Percentiles rank a stretch among this genome's conserved stretches.
phyloP scores from a whole-genome alignment of 2,797 vertebrate species.

The Morelia viridis region DNA sequence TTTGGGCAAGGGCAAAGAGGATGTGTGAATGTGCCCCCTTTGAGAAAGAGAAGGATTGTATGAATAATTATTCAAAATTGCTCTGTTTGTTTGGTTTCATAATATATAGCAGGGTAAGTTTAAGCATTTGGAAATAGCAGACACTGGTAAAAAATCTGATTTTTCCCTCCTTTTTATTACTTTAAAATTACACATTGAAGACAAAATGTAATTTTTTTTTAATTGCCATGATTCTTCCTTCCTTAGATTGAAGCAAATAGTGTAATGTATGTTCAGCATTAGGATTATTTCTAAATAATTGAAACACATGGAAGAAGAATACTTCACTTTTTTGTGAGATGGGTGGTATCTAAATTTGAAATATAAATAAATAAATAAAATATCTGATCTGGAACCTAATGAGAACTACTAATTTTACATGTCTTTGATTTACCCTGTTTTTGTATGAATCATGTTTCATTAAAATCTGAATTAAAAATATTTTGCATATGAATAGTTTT shows the following conservation, averaged over 20 bases:
- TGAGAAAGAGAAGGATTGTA: neutral
- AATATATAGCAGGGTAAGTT: neutral
- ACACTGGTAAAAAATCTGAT: conserved; percentile 23
- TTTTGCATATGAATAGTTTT: conserved; percentile 58
- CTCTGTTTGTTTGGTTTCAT: neutral
- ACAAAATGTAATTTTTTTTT: neutral
- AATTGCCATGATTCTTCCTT: neutral
- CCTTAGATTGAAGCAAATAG: neutral
- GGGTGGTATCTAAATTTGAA: too few relatives aligned
- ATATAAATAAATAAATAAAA: too few relatives aligned
- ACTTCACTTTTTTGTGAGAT: too few relatives aligned
- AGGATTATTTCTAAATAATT: conserved; percentile 26
- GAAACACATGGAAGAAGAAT: conserved; percentile 20
- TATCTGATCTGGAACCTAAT: conserved; percentile 56
- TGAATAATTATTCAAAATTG: neutral
- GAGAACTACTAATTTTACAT: conserved; percentile 49
- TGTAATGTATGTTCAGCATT: neutral
- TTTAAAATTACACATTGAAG: neutral
- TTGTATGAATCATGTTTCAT: conserved; percentile 49
- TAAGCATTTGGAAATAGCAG: neutral
- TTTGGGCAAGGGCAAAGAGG: neutral
- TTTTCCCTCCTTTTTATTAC: conserved; percentile 11
- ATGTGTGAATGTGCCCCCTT: neutral
- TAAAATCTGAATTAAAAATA: conserved; percentile 61
- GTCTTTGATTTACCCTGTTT: conserved; percentile 41